phyloP scores from a whole-genome alignment of 2,888 invertebrate species.

The Pristionchus maxplancki region DNA sequence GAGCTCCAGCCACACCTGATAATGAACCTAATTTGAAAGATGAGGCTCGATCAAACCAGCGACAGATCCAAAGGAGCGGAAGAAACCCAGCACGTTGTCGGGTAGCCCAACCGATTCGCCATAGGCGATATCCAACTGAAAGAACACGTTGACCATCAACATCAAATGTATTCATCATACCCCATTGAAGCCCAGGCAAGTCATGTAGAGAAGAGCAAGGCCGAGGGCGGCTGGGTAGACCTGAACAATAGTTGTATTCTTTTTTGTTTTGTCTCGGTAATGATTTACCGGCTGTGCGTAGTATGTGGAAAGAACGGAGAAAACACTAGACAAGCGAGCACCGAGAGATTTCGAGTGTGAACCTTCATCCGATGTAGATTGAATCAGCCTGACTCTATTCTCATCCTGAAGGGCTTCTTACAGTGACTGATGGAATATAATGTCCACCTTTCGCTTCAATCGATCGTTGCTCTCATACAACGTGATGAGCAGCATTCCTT shows the following conservation, averaged over 20 bases:
- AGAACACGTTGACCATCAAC: too few species aligned
- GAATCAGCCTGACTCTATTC: background rate
- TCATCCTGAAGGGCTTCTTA: background rate
- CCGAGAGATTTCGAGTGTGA: background rate
- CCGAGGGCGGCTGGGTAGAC: conserved; percentile 70
- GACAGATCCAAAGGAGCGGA: conserved; percentile 60
- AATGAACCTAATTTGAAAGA: background rate
- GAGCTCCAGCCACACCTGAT: conserved; percentile 66
- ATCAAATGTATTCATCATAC: conserved; percentile 48
- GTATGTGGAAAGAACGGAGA: conserved; percentile 20
- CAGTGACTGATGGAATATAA: too few species aligned
- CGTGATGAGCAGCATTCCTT: background rate
- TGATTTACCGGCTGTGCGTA: conserved; percentile 48
- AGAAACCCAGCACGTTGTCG: conserved; percentile 67
- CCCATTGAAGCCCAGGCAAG: conserved; percentile 74
- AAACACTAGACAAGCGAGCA: background rate
- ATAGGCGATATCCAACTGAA: conserved; percentile 69
- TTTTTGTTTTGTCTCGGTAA: background rate
- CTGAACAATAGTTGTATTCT: background rate
- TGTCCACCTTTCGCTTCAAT: background rate
- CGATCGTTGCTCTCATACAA: background rate
- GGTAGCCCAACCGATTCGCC: conserved; percentile 69
- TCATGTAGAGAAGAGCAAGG: conserved; percentile 73
- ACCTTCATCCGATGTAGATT: background rate
- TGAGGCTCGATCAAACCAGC: conserved; percentile 49